These are phyloP conservation scores for Pilophorus perplexus DNA, from an alignment of 2,888 invertebrate species.

Conservation along the genomic window DNA sequence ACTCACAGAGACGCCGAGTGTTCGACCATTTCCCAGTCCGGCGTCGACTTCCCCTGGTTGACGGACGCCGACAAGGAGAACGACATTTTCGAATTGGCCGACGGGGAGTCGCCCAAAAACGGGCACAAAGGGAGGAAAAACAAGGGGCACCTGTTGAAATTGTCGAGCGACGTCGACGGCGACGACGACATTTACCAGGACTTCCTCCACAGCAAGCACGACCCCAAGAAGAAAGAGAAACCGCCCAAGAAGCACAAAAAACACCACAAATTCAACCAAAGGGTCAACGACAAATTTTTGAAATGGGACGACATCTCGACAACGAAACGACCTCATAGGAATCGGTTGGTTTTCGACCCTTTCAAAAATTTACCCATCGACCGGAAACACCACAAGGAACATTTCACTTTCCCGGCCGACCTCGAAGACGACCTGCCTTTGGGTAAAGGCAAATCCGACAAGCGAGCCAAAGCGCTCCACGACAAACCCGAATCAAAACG, in stretches of 20 bases:
- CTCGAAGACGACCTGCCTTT: constrained; percentile 1
- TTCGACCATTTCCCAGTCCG: constrained; percentile 15
- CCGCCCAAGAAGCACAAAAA: constrained; percentile 17
- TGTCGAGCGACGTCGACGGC: constrained; percentile 13
- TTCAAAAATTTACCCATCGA: constrained; percentile 6
- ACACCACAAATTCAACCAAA: constrained; percentile 18
- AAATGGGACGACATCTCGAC: constrained; percentile 27
- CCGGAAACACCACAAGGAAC: constrained; percentile 1
- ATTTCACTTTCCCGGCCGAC: constrained; percentile 23
- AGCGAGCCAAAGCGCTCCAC: constrained; percentile 22
- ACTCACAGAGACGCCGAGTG: constrained; percentile 30
- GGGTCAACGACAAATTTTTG: constrained; percentile 35
- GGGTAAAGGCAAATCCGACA: constrained; percentile 3
- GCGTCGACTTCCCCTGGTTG: constrained; percentile 31
- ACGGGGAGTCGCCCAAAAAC: constrained; percentile 7
- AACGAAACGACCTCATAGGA: constrained; percentile 39
- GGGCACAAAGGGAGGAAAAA: constrained; percentile 9
- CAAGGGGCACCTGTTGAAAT: constrained; percentile 23
- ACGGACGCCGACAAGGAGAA: constrained; percentile 28
- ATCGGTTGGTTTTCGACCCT: constrained; percentile 34
- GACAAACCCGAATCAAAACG: constrained; percentile 13
- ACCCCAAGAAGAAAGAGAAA: background rate
- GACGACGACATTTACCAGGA: constrained; percentile 40
- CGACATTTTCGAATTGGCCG: constrained; percentile 30
- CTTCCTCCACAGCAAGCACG: constrained; percentile 30